Evolutionary conservation across 1,140 invertebrate species (phyloP), one percentile per base, ranked within the genome.

Genomic region (Trichoplusia ni): DNA sequence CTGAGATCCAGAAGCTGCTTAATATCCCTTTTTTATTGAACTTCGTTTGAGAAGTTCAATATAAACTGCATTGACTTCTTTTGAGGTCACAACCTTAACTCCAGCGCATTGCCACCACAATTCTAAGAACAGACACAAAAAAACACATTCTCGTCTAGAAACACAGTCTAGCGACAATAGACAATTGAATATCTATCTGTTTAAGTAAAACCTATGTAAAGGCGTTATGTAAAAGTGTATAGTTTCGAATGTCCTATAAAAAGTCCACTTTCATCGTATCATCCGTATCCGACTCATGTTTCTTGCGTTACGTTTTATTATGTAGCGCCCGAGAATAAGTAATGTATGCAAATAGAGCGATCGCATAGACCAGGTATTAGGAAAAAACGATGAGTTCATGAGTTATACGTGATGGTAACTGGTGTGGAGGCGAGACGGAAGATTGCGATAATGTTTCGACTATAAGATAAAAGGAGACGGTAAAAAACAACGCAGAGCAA

Each of bases 251-350:
- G 40, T 58, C 42, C 33, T 11, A 49, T 63, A 59, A 51, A 58
- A 65, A 64, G 40, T 6, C 7, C 5, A 37, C 63, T 59, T 59
- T 64, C 63, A 58, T 64, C 59, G 42, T 59, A 35, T 31, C 51
- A 56, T 59, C 53, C 42, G 54, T 58, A 65, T 49, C 44, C 54
- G 46, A 51, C 13, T 18, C 63, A 51, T 65, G 54, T 47, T 64
- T 64, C 42, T 58, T 58, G 14, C 29, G 27, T 29, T 37, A 56
- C 51, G 42, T 35, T 35, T 64, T 54, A 64, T 64, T 64, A 29
- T 56, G 29, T 35, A 49, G 62, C 53, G 31, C 13, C 13, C 23
- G 25, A 18, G 35, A 33, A 63, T 53, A 53, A 53, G 11, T 44
- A 64, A 54, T 64, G 31, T 58, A 18, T 18, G 23, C 38, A 58